Conservation (phyloP, 1,140 invertebrate genomes). For the Drosophila malerkotliana region DNA sequence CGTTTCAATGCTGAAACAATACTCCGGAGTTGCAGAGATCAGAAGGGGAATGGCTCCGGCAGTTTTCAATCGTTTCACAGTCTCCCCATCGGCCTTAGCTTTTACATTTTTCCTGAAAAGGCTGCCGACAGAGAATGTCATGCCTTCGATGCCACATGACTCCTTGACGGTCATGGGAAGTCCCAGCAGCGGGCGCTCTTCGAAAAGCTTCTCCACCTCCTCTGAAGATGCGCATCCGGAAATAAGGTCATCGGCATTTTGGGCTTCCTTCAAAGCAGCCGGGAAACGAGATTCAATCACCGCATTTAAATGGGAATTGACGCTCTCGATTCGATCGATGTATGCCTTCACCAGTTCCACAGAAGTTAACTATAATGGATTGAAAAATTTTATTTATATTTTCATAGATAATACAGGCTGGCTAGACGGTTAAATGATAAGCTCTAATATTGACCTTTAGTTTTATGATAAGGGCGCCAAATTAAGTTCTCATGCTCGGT, state of each 20-base stretch:
- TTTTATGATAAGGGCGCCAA: background rate
- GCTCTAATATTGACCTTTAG: background rate
- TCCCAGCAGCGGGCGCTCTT: conserved; percentile 87
- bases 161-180: conserved; percentile 92
- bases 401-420: background rate
- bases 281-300: conserved; percentile 89
- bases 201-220: conserved; percentile 78
- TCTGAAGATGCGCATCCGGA: conserved; percentile 27
- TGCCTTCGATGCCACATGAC: conserved; percentile 87
- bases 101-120: conserved; percentile 85
- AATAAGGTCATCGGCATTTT: conserved; percentile 85
- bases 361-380: conserved; percentile 85
- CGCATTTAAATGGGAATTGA: conserved; percentile 90
- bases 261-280: conserved; percentile 88
- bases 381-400: background rate
- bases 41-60: conserved; percentile 91
- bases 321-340: conserved; percentile 88
- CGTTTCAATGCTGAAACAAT: conserved; percentile 90
- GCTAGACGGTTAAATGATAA: background rate
- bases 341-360: conserved; percentile 87
- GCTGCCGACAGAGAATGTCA: conserved; percentile 88
- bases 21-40: conserved; percentile 92
- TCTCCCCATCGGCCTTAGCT: conserved; percentile 86
- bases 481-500: background rate
- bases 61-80: conserved; percentile 86